Base-by-base conservation (phyloP, 2,797 vertebrate species). In the Sebastes iracundus region DNA sequence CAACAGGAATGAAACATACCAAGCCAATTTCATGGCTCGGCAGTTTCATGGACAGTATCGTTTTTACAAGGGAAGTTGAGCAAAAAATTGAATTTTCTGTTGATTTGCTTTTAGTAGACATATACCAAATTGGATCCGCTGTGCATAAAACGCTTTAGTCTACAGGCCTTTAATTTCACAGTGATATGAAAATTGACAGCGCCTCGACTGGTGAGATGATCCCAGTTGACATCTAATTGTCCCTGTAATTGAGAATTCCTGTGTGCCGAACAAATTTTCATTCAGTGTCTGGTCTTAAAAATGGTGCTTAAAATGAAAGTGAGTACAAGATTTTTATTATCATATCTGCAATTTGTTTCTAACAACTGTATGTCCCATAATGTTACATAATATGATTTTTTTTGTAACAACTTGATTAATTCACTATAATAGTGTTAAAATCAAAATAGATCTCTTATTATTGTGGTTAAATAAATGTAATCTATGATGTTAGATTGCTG, bases 21-120 rank as follows among this genome's bases (percentile, higher is more conserved):
- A 67, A 80, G 73, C n/a, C 77, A 82, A 90, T 91, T 91, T 90
- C 83, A 93, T 25, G 70, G 73, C 59, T 33, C 22, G 18, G 20
- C 8, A 23, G 69, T 79, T 85, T 78, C 63, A 82, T 46, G 68
- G 77, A 80, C 69, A 69, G 46, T 63, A 63, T 85, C 27, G 49
- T 76, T 77, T 87, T 90, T 81, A 82, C 66, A 67, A 70, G 69
- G 76, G 63, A 85, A 80, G 74, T 87, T 86, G 70, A 85, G 77
- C 73, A 76, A 79, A 89, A 82, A 49, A 82, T 67, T 69, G 1
- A 87, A 86, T 88, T 72, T 72, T 73, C 68, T 86, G 78, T 80
- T 77, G 79, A 87, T 88, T 79, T 84, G 73, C 65, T 35, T 79
- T 85, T 55, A 28, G 65, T 58, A 77, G 52, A 82, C 59, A 62